These are phyloP conservation scores for Crypturellus undulatus DNA, from an alignment of 2,113 vertebrate genomes.

Conservation along the genomic window DNA sequence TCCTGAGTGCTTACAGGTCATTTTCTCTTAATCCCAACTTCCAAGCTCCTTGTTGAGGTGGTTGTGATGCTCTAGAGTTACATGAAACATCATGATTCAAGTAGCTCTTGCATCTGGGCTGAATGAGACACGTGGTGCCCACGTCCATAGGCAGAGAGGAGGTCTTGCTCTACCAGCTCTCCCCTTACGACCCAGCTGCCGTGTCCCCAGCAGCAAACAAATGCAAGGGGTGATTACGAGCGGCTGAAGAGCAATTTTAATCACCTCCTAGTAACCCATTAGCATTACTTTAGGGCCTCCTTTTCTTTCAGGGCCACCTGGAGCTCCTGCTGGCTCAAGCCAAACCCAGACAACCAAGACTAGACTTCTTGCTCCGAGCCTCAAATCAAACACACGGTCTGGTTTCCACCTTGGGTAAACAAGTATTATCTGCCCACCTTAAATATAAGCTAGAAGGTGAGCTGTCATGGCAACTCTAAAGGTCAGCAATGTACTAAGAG, in stretches of 20 bases:
- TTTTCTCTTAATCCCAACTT: not conserved
- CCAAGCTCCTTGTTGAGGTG: accelerated
- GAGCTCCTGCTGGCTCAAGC: not conserved
- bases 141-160: not conserved
- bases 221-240: not conserved
- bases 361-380: not conserved
- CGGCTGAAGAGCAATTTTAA: not conserved
- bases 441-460: not conserved
- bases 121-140: accelerated
- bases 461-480: not conserved
- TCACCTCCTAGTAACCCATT: not conserved
- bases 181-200: not conserved
- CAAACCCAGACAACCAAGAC: not conserved
- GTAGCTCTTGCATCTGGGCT: accelerated
- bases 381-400: not conserved
- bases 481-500: not conserved
- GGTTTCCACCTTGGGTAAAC: not conserved
- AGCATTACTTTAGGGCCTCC: not conserved
- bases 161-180: accelerated
- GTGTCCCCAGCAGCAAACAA: not conserved
- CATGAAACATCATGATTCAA: not conserved
- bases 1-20: accelerated
- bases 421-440: not conserved
- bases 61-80: not conserved
- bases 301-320: not conserved